phyloP scores from a whole-genome alignment of 2,113 vertebrate species.

The Melierax canorus region DNA sequence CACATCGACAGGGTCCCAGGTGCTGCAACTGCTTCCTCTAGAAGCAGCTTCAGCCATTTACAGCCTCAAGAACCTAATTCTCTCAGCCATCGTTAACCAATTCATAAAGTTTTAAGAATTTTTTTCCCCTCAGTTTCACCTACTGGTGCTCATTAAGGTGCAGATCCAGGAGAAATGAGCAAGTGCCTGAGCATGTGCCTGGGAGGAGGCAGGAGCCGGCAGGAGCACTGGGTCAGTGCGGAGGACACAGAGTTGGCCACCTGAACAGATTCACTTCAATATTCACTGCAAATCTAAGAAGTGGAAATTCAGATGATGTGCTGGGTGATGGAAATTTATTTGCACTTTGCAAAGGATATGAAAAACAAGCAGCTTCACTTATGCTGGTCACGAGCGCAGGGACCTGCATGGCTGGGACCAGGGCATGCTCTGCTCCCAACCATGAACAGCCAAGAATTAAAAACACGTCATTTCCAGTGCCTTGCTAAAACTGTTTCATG shows the following conservation, averaged over 20 bases:
- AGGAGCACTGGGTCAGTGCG: not conserved
- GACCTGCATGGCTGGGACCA: not conserved
- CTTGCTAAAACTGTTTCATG: not conserved
- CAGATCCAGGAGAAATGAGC: not conserved
- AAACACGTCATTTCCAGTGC: not conserved
- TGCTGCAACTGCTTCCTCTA: not conserved
- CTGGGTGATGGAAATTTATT: not conserved
- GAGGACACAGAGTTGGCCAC: not conserved
- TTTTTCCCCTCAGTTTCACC: not conserved
- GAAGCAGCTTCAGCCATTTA: not conserved
- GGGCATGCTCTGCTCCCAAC: not conserved
- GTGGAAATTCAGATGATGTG: not conserved
- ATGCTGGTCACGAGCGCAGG: accelerated
- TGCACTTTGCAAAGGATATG: not conserved
- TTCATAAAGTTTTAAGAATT: not conserved
- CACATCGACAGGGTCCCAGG: accelerated
- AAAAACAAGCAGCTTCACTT: not conserved
- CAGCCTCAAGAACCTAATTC: not conserved
- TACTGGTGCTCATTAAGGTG: not conserved
- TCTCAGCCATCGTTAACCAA: not conserved
- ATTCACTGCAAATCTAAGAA: not conserved
- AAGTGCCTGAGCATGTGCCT: not conserved
- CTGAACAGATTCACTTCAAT: not conserved
- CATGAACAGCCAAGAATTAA: accelerated
- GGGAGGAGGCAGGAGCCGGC: not conserved